Evolutionary conservation across 2,888 invertebrate species (phyloP).

Genomic region (Amiota communis): DNA sequence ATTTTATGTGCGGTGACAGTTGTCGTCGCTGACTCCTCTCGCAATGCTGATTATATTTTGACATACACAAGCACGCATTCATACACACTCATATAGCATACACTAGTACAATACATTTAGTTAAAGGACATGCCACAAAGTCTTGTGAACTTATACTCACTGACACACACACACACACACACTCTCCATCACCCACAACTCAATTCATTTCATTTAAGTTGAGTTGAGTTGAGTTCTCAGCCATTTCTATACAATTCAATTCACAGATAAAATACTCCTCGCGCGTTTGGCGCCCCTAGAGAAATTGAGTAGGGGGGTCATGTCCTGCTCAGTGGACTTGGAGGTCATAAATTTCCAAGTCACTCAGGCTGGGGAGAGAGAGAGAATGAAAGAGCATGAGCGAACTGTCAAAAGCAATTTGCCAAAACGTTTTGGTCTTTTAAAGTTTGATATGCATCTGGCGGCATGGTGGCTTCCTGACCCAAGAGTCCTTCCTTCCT

Average conservation of each 20-base stretch:
- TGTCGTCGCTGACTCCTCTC: constrained; percentile 11
- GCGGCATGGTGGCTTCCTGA: constrained; percentile 8
- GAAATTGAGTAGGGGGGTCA: constrained; percentile 30
- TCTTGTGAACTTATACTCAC: too few species aligned
- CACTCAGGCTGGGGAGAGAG: constrained; percentile 32
- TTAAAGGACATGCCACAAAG: background rate
- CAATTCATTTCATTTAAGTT: background rate
- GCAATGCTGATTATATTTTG: constrained; percentile 27
- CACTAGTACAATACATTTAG: too few species aligned
- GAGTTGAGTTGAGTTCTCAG: background rate
- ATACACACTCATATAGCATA: background rate
- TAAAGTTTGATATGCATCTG: constrained; percentile 56
- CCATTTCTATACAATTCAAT: too few species aligned
- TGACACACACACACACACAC: constrained; percentile 4
- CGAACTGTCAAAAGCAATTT: constrained; percentile 65
- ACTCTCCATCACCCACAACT: background rate
- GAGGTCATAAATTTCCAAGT: constrained; percentile 60
- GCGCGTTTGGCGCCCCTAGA: background rate
- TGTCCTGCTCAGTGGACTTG: background rate
- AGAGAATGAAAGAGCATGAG: too few species aligned
- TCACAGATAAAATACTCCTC: background rate
- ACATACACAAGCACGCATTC: background rate
- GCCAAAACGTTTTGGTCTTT: constrained; percentile 65
- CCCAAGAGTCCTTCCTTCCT: background rate
- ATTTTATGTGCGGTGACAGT: constrained; percentile 30